Conservation (phyloP, 53 echinoderm and acorn worm species). For the Echinometra lucunter region DNA sequence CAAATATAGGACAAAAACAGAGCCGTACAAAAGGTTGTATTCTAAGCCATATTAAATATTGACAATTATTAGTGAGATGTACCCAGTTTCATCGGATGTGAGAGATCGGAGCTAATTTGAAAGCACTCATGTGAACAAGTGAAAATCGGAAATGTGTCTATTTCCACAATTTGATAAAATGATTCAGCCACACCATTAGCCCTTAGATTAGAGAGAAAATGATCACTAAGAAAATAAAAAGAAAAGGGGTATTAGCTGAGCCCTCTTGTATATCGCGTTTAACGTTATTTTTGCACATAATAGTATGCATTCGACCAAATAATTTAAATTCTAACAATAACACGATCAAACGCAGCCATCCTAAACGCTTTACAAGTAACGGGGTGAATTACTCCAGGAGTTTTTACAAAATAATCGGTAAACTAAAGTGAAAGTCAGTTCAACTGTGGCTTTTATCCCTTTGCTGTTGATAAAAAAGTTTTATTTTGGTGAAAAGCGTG, state of each 20-base stretch:
- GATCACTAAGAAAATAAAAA: not conserved
- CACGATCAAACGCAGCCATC: not conserved
- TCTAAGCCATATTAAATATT: no score
- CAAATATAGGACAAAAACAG: no score
- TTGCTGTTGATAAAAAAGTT: not conserved
- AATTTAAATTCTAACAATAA: constrained; percentile 45
- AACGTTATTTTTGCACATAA: constrained; percentile 16
- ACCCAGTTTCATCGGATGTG: not conserved
- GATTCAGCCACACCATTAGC: not conserved
- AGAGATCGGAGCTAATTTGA: not conserved
- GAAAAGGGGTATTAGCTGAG: not conserved
- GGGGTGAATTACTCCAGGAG: not conserved
- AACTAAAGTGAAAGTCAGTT: constrained; percentile 50
- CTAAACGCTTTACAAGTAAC: constrained; percentile 30
- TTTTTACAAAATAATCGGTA: not conserved
- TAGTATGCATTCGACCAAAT: constrained; percentile 45
- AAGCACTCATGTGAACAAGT: no score
- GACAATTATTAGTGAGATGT: no score
- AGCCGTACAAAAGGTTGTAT: no score
- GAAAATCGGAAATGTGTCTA: no score
- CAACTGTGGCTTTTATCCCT: constrained; percentile 13
- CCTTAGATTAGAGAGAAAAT: no score
- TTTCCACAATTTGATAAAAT: no score
- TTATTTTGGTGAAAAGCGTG: constrained; percentile 23
- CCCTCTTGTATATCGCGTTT: not conserved